Conservation (phyloP, 2,797 vertebrate genomes). For the Pangasius djambal region DNA sequence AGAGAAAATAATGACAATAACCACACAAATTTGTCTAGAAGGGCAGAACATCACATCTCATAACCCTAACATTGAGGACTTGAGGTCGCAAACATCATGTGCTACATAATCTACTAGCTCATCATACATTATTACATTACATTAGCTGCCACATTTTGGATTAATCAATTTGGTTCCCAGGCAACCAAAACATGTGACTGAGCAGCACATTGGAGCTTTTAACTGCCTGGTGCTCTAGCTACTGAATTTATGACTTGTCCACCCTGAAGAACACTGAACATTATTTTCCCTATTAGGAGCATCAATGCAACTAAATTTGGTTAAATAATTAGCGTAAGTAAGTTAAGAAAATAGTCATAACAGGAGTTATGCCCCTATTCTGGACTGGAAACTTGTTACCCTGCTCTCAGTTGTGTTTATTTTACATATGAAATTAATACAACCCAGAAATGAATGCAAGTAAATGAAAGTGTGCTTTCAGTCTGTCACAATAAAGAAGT, state of each 20-base stretch:
- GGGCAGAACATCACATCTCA: too few species aligned
- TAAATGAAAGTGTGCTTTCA: not conserved
- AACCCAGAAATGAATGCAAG: not conserved
- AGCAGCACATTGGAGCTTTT: not conserved
- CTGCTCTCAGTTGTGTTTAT: not conserved
- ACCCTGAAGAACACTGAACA: not conserved
- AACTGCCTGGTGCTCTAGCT: not conserved
- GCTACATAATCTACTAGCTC: not conserved
- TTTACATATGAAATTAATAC: not conserved
- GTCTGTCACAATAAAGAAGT: not conserved
- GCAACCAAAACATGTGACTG: not conserved
- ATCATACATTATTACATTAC: not conserved
- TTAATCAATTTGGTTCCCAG: not conserved
- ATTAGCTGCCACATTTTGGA: slow-evolving; percentile 8
- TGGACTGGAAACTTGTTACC: not conserved
- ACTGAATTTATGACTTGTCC: not conserved
- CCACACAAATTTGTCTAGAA: not conserved
- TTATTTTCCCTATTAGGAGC: too few species aligned
- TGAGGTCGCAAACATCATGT: not conserved
- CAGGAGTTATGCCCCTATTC: too few species aligned
- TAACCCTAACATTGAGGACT: not conserved
- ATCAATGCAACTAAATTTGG: not conserved
- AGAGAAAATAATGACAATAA: not conserved
- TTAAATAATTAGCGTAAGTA: not conserved
- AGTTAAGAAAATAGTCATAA: not conserved